Base-by-base conservation (phyloP, 2,888 invertebrate genomes). In the Prenolepis imparis region DNA sequence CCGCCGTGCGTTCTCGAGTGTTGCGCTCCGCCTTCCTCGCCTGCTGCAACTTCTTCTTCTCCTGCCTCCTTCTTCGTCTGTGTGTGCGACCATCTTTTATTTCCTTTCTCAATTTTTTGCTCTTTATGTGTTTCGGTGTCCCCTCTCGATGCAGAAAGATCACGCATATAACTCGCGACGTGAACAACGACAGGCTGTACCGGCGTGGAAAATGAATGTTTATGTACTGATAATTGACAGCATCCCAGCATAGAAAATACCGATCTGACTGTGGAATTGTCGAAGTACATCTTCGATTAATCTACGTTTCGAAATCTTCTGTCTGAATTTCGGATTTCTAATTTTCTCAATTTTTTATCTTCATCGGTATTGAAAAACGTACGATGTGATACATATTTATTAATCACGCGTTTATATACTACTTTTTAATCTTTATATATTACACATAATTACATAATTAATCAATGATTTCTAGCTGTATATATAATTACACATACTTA, bases 221-320 rank as follows among this genome's bases (percentile, higher is more conserved):
- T 91, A 90, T 91, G 88, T 90, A 91, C 91, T 90, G 92, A 92
- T 92, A 92, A 91, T 90, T 91, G 91, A 92, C 90, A 89, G 91
- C 86, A 87, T 86, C 83, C 86, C 72, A 84, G 87, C 84, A 87
- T 88, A 87, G 86, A 72, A 86, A 90, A 81, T 83, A 86, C 84
- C 87, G 84, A 89, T 87, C 82, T 84, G 83, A 63, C 74, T 83
- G 32, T n/a, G 5, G 55, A 66, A 1, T 44, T 41, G 44, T 32
- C 57, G 24, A 0, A 32, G 11, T 9, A 48, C 18, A 57, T n/a
- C 11, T 57, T 32, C 21, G 12, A 6, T 78, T 78, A 78, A 78
- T 70, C 24, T 39, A 24, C 4, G 48, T 63, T 63, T 44, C 6
- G 4, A 55, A 55, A 66, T 36, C 48, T 18, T 44, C 18, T 44